Conservation (phyloP, 2,888 invertebrate genomes). For the Hyposoter dolosus region DNA sequence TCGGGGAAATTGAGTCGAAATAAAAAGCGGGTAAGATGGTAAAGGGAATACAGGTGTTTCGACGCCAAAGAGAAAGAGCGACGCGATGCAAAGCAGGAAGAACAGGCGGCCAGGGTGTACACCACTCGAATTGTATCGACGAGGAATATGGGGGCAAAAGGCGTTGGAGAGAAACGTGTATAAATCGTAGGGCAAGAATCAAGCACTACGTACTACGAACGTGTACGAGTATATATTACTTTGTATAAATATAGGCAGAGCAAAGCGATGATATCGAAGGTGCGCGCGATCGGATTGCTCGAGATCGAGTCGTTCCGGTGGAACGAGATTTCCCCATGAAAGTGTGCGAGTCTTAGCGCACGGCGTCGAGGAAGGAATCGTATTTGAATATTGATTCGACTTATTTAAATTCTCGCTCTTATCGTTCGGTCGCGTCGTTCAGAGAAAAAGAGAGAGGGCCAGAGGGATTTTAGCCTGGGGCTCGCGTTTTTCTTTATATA, state of each 20-base stretch:
- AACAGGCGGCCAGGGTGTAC: slow-evolving; percentile 38
- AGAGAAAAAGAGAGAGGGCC: not conserved
- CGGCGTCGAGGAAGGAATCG: slow-evolving; percentile 72
- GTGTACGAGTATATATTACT: slow-evolving; percentile 6
- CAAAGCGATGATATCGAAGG: slow-evolving; percentile 64
- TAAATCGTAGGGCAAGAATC: slow-evolving; percentile 39
- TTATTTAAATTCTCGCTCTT: slow-evolving; percentile 83
- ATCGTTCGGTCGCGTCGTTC: slow-evolving; percentile 74
- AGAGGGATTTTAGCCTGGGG: not conserved
- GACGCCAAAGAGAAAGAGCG: slow-evolving; percentile 14
- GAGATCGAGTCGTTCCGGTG: slow-evolving; percentile 76
- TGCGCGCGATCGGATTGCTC: slow-evolving; percentile 73
- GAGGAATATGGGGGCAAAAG: slow-evolving; percentile 43
- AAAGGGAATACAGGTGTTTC: slow-evolving; percentile 22
- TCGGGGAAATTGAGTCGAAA: slow-evolving; percentile 51
- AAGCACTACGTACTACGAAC: slow-evolving; percentile 7
- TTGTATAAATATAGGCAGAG: slow-evolving; percentile 27
- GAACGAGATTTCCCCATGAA: slow-evolving; percentile 71
- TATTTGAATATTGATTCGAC: slow-evolving; percentile 85
- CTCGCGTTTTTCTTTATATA: not conserved
- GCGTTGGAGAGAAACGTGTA: slow-evolving; percentile 51
- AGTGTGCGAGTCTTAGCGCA: slow-evolving; percentile 68
- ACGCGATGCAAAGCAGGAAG: slow-evolving; percentile 40
- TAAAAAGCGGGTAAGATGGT: slow-evolving; percentile 22
- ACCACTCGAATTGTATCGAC: slow-evolving; percentile 51